Conservation (phyloP, 2,797 vertebrate genomes). For the Takifugu rubripes region DNA sequence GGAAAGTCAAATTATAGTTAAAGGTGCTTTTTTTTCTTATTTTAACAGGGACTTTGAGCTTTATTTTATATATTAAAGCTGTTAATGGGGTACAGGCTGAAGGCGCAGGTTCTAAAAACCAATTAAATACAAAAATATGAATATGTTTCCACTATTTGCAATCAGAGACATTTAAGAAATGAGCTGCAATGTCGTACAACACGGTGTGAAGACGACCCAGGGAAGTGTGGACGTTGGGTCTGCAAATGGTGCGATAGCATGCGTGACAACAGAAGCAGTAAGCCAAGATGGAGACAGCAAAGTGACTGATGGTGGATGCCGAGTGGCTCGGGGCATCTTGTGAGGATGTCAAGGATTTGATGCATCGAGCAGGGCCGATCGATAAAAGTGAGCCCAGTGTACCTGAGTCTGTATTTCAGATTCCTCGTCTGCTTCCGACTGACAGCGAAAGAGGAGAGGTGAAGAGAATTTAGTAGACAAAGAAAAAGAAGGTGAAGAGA, state of each 20-base stretch:
- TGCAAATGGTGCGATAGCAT: constrained; percentile 25
- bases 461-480: constrained; percentile 14
- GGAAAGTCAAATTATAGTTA: constrained; percentile 6
- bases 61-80: constrained; percentile 26
- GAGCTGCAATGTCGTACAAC: constrained; percentile 12
- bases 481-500: background rate
- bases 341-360: constrained; percentile 18
- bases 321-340: constrained; percentile 52
- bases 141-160: constrained; percentile 8
- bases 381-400: constrained; percentile 55
- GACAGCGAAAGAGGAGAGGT: constrained; percentile 52
- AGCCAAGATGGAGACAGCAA: constrained; percentile 30
- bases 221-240: constrained; percentile 21
- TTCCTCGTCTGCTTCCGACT: constrained; percentile 97
- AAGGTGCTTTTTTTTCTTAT: constrained; percentile 7
- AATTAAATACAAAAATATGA: background rate
- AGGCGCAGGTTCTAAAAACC: constrained; percentile 6
- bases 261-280: constrained; percentile 24
- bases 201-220: constrained; percentile 27
- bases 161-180: constrained; percentile 29
- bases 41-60: constrained; percentile 42
- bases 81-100: constrained; percentile 9
- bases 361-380: constrained; percentile 49
- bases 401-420: constrained; percentile 92
- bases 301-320: constrained; percentile 39